Percentiles rank a stretch among this genome's conserved stretches.
phyloP scores from a whole-genome alignment of 2,113 vertebrate species.

The Sinocyclocheilus maitianheensis region DNA sequence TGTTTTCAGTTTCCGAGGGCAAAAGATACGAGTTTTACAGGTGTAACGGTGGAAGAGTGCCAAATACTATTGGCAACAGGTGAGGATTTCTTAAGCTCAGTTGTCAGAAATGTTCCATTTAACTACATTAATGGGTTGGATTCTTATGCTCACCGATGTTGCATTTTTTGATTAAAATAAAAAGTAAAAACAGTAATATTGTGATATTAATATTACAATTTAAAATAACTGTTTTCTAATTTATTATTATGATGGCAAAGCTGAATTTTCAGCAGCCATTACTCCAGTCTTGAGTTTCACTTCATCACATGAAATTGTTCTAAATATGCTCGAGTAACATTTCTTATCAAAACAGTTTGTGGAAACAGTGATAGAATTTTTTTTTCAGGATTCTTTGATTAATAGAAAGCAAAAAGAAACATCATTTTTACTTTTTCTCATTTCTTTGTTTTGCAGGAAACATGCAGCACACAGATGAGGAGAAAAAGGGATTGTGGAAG shows the following conservation, averaged over 20 bases:
- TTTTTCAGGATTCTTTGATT: no score
- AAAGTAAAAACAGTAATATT: no score
- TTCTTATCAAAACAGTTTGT: background rate
- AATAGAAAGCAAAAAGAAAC: background rate
- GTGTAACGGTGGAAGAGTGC: conserved; percentile 91
- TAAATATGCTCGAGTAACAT: background rate
- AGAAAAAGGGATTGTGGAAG: conserved; percentile 89
- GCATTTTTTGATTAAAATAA: background rate
- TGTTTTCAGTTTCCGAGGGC: conserved; percentile 79
- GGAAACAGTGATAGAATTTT: background rate
- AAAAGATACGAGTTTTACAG: conserved; percentile 92
- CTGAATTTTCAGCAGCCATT: background rate
- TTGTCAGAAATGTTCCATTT: no score
- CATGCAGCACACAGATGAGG: conserved; percentile 85
- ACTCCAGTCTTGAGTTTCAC: no score
- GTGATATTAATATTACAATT: background rate
- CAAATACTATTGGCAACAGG: conserved; percentile 86
- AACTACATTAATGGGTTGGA: no score
- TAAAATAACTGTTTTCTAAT: background rate
- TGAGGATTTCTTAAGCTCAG: conserved; percentile 59
- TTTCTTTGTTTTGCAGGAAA: conserved; percentile 73
- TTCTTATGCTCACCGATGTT: no score
- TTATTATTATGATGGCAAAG: background rate
- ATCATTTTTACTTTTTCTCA: background rate
- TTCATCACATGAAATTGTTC: background rate